Evolutionary conservation across 53 echinoderm and acorn worm genomes (phyloP), one percentile per base, ranked within the genome.

Genomic region (Stichopus horrens): DNA sequence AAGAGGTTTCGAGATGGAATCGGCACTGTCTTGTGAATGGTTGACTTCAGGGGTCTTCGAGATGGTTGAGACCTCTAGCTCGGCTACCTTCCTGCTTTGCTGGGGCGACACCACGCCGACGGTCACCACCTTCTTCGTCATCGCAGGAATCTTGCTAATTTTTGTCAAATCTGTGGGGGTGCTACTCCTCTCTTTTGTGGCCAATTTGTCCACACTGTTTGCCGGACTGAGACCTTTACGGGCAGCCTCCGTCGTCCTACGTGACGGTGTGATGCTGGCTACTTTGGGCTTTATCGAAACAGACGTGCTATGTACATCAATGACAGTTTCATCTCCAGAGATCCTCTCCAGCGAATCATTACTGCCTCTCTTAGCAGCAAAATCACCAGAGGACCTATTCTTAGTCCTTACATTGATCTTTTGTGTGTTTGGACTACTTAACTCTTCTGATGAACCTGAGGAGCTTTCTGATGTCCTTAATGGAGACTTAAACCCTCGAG

Each of bases 121-220:
- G 54, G 93, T 93, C 4, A 84, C 78, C 8, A 91, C 74, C 79
- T 91, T 91, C 58, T 93, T 89, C 54, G 89, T 88, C 93, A 88
- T 89, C 51, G 91, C 89, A 19, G 95, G 95, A 74, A 95, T 95
- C 84, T 95, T 95, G 58, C 92, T 95, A 53, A 92, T 92, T 86
- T 90, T 92, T 77, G 90, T 90, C 63, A 89, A 76, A 14, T 90
- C 88, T 10, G 95, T 91, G 9, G 89, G 76, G 60, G 92, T 91
- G 20, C 84, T 77, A 56, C 88, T 76, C 8, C 81, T 23, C 22
- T 63, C 68, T 59, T 87, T 92, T 71, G 56, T 67, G 21, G 88
- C 74, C 13, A 92, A 79, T 52, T 89, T 92, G 86, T 93, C 93
- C 83, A 89, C 60, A 59, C 93, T 93, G 16, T 86, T 83, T 5